A percentile compares a stretch with the other conserved stretches of the same genome.
Evolutionary conservation across 2,113 vertebrate species (phyloP).

Genomic region (Onychostruthus taczanowskii): DNA sequence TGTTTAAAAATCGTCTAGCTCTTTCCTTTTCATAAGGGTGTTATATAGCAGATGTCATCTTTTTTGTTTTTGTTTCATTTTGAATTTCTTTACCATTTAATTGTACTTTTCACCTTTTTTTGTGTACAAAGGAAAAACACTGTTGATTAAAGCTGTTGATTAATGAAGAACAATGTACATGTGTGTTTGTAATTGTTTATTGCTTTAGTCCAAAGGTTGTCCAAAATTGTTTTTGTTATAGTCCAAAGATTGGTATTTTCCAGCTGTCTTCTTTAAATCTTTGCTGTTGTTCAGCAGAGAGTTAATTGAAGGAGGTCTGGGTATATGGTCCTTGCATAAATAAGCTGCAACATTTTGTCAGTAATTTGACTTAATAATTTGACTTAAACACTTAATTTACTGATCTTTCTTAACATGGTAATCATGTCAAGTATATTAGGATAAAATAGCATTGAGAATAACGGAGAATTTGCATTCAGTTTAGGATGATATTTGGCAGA

Average conservation of each 20-base stretch:
- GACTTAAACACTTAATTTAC: not conserved
- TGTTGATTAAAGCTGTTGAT: not conserved
- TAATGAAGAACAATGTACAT: not conserved
- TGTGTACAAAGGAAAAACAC: not conserved
- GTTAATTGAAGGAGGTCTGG: not conserved
- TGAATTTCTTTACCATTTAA: not conserved
- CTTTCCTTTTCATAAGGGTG: not conserved
- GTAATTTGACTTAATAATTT: not conserved
- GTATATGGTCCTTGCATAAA: not conserved
- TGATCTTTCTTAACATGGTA: constrained; percentile 7
- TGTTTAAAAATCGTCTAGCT: not conserved
- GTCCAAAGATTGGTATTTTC: constrained; percentile 6
- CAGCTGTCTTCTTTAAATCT: not conserved
- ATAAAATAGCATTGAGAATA: not conserved
- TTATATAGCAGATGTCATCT: not conserved
- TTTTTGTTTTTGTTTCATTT: not conserved
- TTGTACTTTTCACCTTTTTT: not conserved
- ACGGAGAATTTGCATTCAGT: not conserved
- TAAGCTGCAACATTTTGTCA: not conserved
- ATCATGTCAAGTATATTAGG: not conserved
- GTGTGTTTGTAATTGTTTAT: not conserved
- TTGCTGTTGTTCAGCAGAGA: not conserved
- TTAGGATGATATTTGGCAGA: not conserved
- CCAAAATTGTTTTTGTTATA: not conserved
- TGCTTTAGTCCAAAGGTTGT: not conserved